Conservation (phyloP, 1,140 invertebrate species). For the Cotesia glomerata region DNA sequence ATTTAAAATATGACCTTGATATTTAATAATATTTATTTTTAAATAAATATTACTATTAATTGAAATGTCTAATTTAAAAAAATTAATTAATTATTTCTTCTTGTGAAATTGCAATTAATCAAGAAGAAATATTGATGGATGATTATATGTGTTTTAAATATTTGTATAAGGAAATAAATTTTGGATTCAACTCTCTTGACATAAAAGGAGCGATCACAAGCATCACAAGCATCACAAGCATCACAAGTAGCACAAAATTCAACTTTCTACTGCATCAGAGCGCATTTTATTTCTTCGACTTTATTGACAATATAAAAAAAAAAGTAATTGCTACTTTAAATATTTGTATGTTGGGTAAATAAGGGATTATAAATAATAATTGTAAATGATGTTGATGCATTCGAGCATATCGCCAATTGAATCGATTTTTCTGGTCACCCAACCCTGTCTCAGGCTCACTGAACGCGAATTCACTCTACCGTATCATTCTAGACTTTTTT, state of each 20-base stretch:
- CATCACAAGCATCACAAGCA: slow-evolving; percentile 21
- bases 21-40: neutral
- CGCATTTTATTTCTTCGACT: slow-evolving; percentile 4
- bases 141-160: neutral
- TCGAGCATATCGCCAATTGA: slow-evolving; percentile 1
- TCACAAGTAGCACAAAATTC: slow-evolving; percentile 25
- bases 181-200: slow-evolving; percentile 13
- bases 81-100: neutral
- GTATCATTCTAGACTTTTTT: neutral
- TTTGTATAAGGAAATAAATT: slow-evolving; percentile 3
- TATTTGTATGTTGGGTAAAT: neutral
- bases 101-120: neutral
- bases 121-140: neutral
- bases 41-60: neutral
- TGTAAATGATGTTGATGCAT: neutral
- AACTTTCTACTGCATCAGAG: slow-evolving; percentile 24
- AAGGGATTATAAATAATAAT: neutral
- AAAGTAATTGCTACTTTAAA: neutral
- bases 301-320: neutral
- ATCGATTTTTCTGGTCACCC: slow-evolving; percentile 21
- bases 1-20: neutral
- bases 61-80: neutral
- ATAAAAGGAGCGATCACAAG: slow-evolving; percentile 20
- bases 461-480: slow-evolving; percentile 12
- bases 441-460: slow-evolving; percentile 9